Evolutionary conservation across 2,113 vertebrate genomes (phyloP).

Genomic region (Panthera leo): DNA sequence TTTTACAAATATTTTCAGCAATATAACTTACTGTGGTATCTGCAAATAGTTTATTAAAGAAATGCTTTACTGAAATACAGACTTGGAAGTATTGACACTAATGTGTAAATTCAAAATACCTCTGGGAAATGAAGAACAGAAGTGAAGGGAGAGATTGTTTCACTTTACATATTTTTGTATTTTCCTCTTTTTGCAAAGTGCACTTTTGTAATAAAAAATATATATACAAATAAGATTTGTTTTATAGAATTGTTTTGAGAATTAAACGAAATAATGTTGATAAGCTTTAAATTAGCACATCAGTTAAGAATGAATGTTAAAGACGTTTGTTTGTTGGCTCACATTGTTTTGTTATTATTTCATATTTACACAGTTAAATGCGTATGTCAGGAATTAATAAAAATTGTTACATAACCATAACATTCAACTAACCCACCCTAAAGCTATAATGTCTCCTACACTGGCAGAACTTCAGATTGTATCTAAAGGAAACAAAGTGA

Average conservation of each 20-base stretch:
- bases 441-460: not conserved
- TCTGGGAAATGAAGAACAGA: slow-evolving; percentile 11
- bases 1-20: slow-evolving; percentile 37
- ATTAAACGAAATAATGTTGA: not conserved
- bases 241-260: slow-evolving; percentile 1
- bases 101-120: not conserved
- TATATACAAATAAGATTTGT: not conserved
- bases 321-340: not conserved
- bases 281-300: not conserved
- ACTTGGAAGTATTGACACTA: not conserved
- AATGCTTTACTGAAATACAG: not conserved
- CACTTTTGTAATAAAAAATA: not conserved
- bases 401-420: not conserved
- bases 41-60: not conserved
- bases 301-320: not conserved
- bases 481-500: not conserved
- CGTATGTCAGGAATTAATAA: not conserved
- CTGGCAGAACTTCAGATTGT: not conserved
- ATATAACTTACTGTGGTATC: not conserved
- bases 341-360: not conserved
- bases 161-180: not conserved
- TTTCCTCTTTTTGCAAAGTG: not conserved
- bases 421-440: not conserved
- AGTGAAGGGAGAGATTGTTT: not conserved
- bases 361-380: not conserved